Percentiles rank a stretch among this genome's conserved stretches.
Evolutionary conservation across 2,113 vertebrate genomes (phyloP).

Genomic region (Struthio camelus): DNA sequence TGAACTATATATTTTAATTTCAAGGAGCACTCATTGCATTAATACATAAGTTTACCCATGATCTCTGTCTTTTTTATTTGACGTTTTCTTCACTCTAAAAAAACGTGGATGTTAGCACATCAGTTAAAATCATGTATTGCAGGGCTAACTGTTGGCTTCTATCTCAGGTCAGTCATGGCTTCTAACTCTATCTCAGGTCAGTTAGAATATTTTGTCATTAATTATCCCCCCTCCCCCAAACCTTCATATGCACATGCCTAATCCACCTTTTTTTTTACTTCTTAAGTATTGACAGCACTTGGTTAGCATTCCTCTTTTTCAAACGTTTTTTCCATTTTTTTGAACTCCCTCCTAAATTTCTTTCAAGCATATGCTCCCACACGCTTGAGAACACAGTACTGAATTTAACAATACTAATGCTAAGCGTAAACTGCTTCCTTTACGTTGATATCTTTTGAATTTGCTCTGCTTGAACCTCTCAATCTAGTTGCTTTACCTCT

Average conservation of each 20-base stretch:
- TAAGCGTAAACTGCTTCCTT: not conserved
- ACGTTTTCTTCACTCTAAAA: not conserved
- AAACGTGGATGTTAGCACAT: not conserved
- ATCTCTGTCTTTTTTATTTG: not conserved
- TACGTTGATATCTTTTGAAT: not conserved
- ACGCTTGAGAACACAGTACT: not conserved
- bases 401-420: not conserved
- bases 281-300: not conserved
- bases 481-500: not conserved
- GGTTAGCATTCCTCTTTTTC: not conserved
- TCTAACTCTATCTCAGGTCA: not conserved
- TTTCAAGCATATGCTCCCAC: not conserved
- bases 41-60: not conserved
- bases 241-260: not conserved
- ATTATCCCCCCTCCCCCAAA: not conserved
- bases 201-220: not conserved
- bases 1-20: not conserved
- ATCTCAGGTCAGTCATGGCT: not conserved
- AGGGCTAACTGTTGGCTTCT: not conserved
- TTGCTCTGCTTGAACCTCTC: not conserved
- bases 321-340: not conserved
- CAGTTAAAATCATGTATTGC: not conserved
- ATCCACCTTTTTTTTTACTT: not conserved
- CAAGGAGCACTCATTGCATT: not conserved
- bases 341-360: not conserved